Conservation (phyloP, 1,140 invertebrate species). For the Lepidotrigona ventralis region DNA sequence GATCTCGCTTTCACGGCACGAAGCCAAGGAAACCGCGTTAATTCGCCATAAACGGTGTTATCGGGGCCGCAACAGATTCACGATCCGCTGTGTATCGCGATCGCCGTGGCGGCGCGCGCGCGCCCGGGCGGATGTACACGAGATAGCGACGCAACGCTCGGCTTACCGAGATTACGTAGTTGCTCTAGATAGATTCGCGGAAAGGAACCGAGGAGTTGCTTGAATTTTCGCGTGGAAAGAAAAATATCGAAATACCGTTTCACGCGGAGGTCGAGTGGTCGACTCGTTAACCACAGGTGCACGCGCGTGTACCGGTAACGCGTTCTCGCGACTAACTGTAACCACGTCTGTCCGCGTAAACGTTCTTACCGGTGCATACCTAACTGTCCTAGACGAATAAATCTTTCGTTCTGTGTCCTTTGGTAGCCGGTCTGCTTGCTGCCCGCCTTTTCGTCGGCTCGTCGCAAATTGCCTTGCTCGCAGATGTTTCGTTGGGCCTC, state of each 20-base stretch:
- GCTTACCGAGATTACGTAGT: not conserved
- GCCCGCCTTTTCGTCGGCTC: not conserved
- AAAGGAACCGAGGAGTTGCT: not conserved
- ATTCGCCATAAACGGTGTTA: constrained; percentile 14
- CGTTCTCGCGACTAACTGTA: constrained; percentile 56
- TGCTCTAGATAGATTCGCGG: not conserved
- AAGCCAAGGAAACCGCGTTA: not conserved
- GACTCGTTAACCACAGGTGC: not conserved
- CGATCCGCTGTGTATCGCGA: not conserved
- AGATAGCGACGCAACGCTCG: not conserved
- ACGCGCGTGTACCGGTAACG: constrained; percentile 10
- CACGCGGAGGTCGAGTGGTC: not conserved
- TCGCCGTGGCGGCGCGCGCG: not conserved
- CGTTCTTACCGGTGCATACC: constrained; percentile 41
- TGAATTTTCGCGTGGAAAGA: constrained; percentile 25
- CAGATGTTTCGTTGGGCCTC: no score
- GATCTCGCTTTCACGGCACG: constrained; percentile 34
- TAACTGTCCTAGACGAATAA: constrained; percentile 55
- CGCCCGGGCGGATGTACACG: not conserved
- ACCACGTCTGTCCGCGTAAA: constrained; percentile 28
- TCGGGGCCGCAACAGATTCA: not conserved
- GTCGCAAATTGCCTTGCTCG: no score
- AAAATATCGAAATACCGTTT: constrained; percentile 47
- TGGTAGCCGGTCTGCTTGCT: no score
- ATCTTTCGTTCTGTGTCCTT: constrained; percentile 22